A percentile compares a stretch with the other conserved stretches of the same genome.
Evolutionary conservation across 2,888 invertebrate species (phyloP).

Genomic region (Cosmopolites sordidus): DNA sequence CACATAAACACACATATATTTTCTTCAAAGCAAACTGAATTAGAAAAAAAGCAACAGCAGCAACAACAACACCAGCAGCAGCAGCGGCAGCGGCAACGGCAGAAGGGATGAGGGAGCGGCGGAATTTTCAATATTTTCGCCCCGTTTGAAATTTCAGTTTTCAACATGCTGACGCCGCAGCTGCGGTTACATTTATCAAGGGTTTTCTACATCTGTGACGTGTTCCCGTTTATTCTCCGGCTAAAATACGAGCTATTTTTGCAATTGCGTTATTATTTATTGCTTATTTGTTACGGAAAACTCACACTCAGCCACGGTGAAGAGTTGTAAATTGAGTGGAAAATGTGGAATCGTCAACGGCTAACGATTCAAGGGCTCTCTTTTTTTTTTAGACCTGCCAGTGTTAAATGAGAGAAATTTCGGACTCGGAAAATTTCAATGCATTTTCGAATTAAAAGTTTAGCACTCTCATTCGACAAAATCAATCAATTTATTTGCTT

Average conservation of each 20-base stretch:
- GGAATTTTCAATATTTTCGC: slow-evolving; percentile 25
- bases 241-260: slow-evolving; percentile 25
- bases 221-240: slow-evolving; percentile 21
- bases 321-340: slow-evolving; percentile 17
- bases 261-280: slow-evolving; percentile 25
- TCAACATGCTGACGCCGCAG: slow-evolving; percentile 24
- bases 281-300: slow-evolving; percentile 24
- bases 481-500: not conserved
- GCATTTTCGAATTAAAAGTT: no score
- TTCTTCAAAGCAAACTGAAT: not conserved
- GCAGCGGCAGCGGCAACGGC: no score
- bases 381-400: not conserved
- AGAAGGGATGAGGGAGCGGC: not conserved
- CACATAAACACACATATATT: not conserved
- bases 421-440: not conserved
- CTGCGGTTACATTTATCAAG: slow-evolving; percentile 26
- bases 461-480: no score
- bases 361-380: not conserved
- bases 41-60: not conserved
- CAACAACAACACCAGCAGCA: not conserved
- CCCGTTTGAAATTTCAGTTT: slow-evolving; percentile 23
- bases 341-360: slow-evolving; percentile 5
- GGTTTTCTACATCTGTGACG: slow-evolving; percentile 27
- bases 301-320: slow-evolving; percentile 6
- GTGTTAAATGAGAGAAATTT: no score